phyloP scores from a whole-genome alignment of 2,888 invertebrate species.

The Ennomos fuscantarius region DNA sequence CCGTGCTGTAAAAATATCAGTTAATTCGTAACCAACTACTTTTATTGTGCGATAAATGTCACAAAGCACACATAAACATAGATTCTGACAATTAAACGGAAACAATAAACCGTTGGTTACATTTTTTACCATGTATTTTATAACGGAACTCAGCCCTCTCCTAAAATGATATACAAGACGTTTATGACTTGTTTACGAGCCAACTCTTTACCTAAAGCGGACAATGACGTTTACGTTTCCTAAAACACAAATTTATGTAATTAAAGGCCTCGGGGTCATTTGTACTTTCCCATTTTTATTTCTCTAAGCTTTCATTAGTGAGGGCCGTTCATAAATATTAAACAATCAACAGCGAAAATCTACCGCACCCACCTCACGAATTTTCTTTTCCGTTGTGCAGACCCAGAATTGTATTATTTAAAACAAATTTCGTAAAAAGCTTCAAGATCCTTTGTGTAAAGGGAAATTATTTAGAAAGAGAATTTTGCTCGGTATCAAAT shows the following conservation, averaged over 20 bases:
- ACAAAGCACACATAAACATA: slow-evolving; percentile 46
- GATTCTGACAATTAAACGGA: slow-evolving; percentile 64
- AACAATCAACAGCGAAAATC: slow-evolving; percentile 40
- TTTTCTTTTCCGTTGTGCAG: slow-evolving; percentile 36
- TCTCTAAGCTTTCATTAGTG: slow-evolving; percentile 36
- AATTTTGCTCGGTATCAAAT: slow-evolving; percentile 53
- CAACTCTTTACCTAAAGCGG: slow-evolving; percentile 40
- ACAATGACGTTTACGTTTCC: slow-evolving; percentile 59
- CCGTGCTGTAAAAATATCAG: slow-evolving; percentile 39
- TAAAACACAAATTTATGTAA: slow-evolving; percentile 21
- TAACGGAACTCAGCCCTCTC: slow-evolving; percentile 49
- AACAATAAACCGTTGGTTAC: slow-evolving; percentile 60
- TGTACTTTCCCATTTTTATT: slow-evolving; percentile 36
- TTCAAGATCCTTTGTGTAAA: slow-evolving; percentile 41
- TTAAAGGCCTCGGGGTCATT: slow-evolving; percentile 31
- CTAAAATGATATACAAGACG: slow-evolving; percentile 61
- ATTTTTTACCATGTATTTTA: slow-evolving; percentile 63
- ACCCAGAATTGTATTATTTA: slow-evolving; percentile 40
- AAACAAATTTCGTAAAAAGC: slow-evolving; percentile 45
- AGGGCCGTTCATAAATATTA: slow-evolving; percentile 41
- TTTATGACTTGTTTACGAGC: slow-evolving; percentile 74
- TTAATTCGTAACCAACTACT: slow-evolving; percentile 38
- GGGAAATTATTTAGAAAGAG: slow-evolving; percentile 48
- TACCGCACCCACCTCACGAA: slow-evolving; percentile 33
- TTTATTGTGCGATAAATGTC: slow-evolving; percentile 45